These are phyloP conservation scores for Prunella strophiata DNA, from an alignment of 2,797 vertebrate species.

Conservation along the genomic window DNA sequence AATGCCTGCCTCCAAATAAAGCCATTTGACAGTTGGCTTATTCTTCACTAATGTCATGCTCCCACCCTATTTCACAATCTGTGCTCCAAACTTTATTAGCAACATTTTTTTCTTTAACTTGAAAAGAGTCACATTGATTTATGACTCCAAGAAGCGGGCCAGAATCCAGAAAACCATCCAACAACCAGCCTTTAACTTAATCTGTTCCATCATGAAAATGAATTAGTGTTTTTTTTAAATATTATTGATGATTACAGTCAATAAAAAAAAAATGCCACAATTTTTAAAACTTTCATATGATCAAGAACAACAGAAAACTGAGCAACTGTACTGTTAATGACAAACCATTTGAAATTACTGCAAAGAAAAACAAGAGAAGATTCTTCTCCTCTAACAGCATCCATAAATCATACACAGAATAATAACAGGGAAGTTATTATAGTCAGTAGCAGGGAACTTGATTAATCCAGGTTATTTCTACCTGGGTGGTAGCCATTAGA, in stretches of 20 bases:
- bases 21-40: background rate
- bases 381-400: background rate
- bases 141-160: background rate
- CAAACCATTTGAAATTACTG: background rate
- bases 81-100: background rate
- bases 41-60: background rate
- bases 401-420: background rate
- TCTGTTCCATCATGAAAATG: background rate
- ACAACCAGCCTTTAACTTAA: background rate
- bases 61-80: background rate
- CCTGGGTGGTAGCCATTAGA: slow-evolving; percentile 8
- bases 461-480: slow-evolving; percentile 18
- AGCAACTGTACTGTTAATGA: background rate
- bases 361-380: background rate
- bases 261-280: background rate
- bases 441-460: background rate
- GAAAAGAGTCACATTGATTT: background rate
- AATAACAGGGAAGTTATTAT: background rate
- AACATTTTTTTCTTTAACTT: background rate
- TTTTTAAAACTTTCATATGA: background rate
- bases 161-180: background rate
- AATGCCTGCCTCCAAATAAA: background rate
- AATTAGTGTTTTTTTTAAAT: background rate
- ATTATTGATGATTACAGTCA: background rate
- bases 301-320: background rate